Base-by-base conservation (phyloP, 2,888 invertebrate species). In the Griposia aprilina region DNA sequence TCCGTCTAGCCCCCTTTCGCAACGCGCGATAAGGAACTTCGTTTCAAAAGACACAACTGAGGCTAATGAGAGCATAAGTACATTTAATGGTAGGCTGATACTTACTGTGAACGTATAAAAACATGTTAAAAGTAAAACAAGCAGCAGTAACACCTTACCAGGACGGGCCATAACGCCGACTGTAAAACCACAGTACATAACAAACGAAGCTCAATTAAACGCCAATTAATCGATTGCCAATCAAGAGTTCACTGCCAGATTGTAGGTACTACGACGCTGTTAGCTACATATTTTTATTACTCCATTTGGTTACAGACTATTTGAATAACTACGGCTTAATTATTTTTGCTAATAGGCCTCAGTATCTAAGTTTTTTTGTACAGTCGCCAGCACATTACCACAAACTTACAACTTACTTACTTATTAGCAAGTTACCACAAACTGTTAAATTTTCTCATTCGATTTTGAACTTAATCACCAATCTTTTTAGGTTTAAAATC, bases 31-130 rank as follows among this genome's bases (percentile, higher is more conserved):
- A n/a, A n/a, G n/a, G n/a, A n/a, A n/a, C n/a, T n/a, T n/a, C 1
- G 11, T 13, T 3, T 0, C 11, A 48, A 48, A 48, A 48, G 48
- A 5, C 48, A 48, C 15, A 15, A 48, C 48, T 15, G 48, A 48
- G 15, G 15, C 3, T 15, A 15, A 15, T 48, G 48, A 48, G 48
- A 15, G 48, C 48, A 15, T 48, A 48, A 15, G 48, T 48, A 48
- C 48, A 48, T 48, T 41, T 41, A 11, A n/a, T 23, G 13, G 7
- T 23, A 36, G 13, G 6, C 41, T 4, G 5, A 41, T 87, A 92
- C 93, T 92, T 90, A 94, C 94, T 81, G 86, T 83, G 7, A 86
- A 82, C 78, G 82, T 88, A 79, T 88, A 84, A 70, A 87, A 87
- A 85, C 90, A 90, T 90, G 86, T 69, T 82, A 90, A 76, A 81